Base-by-base conservation (phyloP, 2,888 invertebrate genomes). In the Drosophila pseudotakahashii region DNA sequence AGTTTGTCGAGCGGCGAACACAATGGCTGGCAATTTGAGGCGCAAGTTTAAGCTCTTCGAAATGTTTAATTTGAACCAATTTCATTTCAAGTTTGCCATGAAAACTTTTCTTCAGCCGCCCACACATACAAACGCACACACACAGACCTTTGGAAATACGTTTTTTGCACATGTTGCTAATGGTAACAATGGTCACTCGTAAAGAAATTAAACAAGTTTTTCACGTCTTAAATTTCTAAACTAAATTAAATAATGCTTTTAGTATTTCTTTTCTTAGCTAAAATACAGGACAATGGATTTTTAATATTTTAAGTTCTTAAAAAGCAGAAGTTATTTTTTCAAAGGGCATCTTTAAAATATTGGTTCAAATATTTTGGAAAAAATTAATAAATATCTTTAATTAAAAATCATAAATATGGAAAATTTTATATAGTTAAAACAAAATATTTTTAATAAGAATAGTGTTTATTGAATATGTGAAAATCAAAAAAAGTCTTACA, bases 51-150 rank as follows among this genome's bases (percentile, higher is more conserved):
- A 59, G 59, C 62, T 42, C 34, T 34, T 50, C 47, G 48, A 19
- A 36, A 42, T 59, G 59, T 59, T 63, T 59, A 63, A 63, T 63
- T 63, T 36, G 32, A 48, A 48, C 16, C 47, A 63, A 63, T 63
- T 41, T 42, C 13, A 63, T 63, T 63, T 59, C 41, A 59, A 59
- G 48, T 63, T 63, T 50, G 3, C 41, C 36, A 26, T n/a, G 26
- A 44, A 54, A 60, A 60, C 16, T 60, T 60, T 47, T 7, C 9
- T 2, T 16, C 14, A 1, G 13, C 30, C 3, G 14, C 32, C 37
- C 52, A 37, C 23, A 26, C 55, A 23, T n/a, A n/a, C 32, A 23
- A 23, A n/a, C 39, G 30, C 23, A 26, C 55, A 23, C 32, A 23
- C 23, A n/a, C 10, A n/a, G 23, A 1, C 23, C 23, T 50, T 37